A percentile compares a stretch with the other conserved stretches of the same genome.
phyloP scores from a whole-genome alignment of 92 coral and sea anemone genomes.

The Umimayanthus kanabou region DNA sequence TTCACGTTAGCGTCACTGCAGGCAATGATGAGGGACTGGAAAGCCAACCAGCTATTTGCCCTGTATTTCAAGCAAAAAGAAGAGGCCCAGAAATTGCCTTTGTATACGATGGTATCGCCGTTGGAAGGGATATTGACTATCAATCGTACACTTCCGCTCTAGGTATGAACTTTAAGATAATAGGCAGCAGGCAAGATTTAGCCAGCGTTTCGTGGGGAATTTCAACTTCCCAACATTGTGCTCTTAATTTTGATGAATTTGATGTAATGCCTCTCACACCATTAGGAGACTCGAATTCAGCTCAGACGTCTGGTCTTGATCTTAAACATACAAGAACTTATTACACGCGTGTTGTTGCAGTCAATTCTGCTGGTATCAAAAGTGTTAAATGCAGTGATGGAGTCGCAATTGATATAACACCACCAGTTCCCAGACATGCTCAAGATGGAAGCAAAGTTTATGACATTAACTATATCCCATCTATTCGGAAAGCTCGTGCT shows the following conservation, averaged over 20 bases:
- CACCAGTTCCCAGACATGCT: slow-evolving; percentile 61
- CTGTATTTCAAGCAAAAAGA: slow-evolving; percentile 58
- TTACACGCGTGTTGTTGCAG: slow-evolving; percentile 65
- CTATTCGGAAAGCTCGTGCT: slow-evolving; percentile 65
- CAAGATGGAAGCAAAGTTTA: slow-evolving; percentile 62
- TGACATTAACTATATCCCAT: slow-evolving; percentile 59
- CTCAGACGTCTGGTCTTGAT: slow-evolving; percentile 63
- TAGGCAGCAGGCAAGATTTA: slow-evolving; percentile 45
- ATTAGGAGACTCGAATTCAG: slow-evolving; percentile 64
- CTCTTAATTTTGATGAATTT: slow-evolving; percentile 59
- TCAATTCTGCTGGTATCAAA: slow-evolving; percentile 55
- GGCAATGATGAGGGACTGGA: slow-evolving; percentile 60
- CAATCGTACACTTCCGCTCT: slow-evolving; percentile 60
- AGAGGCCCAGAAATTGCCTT: slow-evolving; percentile 66
- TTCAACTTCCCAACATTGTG: slow-evolving; percentile 51
- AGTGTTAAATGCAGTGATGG: slow-evolving; percentile 86
- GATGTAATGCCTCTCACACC: slow-evolving; percentile 58
- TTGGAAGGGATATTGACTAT: slow-evolving; percentile 62
- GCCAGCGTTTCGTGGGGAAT: slow-evolving; percentile 75
- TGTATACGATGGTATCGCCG: slow-evolving; percentile 62
- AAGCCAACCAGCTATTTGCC: slow-evolving; percentile 68
- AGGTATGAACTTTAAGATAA: slow-evolving; percentile 65
- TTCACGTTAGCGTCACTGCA: slow-evolving; percentile 73
- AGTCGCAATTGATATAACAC: slow-evolving; percentile 72
- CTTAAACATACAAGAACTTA: slow-evolving; percentile 64